Base-by-base conservation (phyloP, 2,113 vertebrate species). In the Alosa alosa region DNA sequence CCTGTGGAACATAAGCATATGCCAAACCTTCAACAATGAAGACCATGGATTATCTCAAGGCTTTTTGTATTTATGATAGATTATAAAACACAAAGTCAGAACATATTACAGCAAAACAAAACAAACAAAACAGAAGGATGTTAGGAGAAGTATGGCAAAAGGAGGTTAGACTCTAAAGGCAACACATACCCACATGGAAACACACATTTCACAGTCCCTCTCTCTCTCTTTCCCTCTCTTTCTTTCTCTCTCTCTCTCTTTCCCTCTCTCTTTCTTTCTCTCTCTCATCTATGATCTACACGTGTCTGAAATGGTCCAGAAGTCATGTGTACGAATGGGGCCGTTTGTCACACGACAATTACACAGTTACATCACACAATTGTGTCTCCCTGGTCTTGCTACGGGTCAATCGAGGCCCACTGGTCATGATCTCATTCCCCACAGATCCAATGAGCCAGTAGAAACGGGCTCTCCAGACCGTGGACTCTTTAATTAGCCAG, bases 361-460 rank as follows among this genome's bases (percentile, higher is more conserved):
- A 36, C 64, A 36, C 25, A 72, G 10, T 31, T 36, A 72, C 31
- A 36, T 72, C 60, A 68, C 22, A 68, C 60, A 25, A 25, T 10
- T 68, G 60, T 68, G 22, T 68, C 60, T 7, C 25, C 22, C 60
- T 25, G 60, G 60, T 68, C 60, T 68, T 36, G 64, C n/a, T 55
- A 31, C 64, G 31, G 64, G 72, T 78, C 72, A 39, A 4, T 39
- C 31, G 31, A 78, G 31, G 39, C 13, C 3, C 72, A 36, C 72
- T 78, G 72, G 72, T 39, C 72, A 17, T 78, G 72, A 78, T 39
- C 72, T 78, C 72, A 78, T 78, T 78, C 72, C 72, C 39, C 31
- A 31, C 31, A 36, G 25, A 78, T 5, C 72, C 8, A 78, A 78
- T 78, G 72, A 36, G 13, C n/a, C 25, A 36, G 64, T 31, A 7